Evolutionary conservation across 2,888 invertebrate genomes (phyloP), one percentile per base, ranked within the genome.

Genomic region (Zygogramma bicolorata): DNA sequence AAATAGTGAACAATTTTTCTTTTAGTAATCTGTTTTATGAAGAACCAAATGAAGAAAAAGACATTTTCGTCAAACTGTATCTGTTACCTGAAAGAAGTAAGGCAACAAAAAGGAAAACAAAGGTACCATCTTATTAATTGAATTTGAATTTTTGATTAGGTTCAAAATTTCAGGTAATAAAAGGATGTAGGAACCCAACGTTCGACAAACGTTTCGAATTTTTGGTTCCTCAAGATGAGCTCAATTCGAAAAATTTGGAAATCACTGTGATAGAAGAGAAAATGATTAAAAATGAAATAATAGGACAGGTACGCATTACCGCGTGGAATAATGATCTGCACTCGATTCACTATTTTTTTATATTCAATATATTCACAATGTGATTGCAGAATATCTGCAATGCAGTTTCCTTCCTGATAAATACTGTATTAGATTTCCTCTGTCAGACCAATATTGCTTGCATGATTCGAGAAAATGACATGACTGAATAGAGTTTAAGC

Each of bases 191-290:
- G 83, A 95, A 94, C 89, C 97, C 97, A 0, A 91, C 93, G 27
- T 97, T 93, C 85, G 97, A 97, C 86, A 95, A 96, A 84, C 93
- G 93, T 77, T 96, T 97, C 84, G 97, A 97, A 85, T 97, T 95
- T 89, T 88, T 93, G 61, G 92, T 97, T 77, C 93, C 95, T 0
- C 91, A 93, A 77, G 93, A 92, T 1, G 97, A 97, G 84, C 86
- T 97, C 68, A 91, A 92, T 82, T 91, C 91, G 49, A 90, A 93
- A 10, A 92, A 93, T 68, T 88, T 97, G 68, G 95, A 96, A 86
- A 90, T 97, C 40, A 94, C 94, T 0, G 95, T 97, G 38, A 95
- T 96, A 29, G 95, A 95, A 85, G 96, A 96, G 83, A 93, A 94
- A 72, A 93, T 94, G 49, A 91, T 93, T 18, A 93, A 93, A 76